phyloP scores from a whole-genome alignment of 2,888 invertebrate species.

The Nomada fucata region DNA sequence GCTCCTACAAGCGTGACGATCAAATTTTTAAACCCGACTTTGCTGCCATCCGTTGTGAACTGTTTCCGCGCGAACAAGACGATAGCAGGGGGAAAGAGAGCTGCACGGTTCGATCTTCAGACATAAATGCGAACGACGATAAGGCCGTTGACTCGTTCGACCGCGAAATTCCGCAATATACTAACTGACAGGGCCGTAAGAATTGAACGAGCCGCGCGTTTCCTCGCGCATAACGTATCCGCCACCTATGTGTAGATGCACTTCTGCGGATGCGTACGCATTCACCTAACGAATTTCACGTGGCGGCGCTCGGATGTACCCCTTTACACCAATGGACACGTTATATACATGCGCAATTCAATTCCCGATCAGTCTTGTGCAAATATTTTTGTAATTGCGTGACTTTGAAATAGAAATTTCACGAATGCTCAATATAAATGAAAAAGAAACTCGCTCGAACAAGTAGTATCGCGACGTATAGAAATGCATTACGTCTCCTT shows the following conservation, averaged over 20 bases:
- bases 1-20: constrained; percentile 11
- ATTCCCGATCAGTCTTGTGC: constrained; percentile 22
- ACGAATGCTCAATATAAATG: neutral
- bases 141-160: constrained; percentile 80
- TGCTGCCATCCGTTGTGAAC: neutral
- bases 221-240: constrained; percentile 22
- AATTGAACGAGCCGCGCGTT: constrained; percentile 41
- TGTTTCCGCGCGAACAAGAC: neutral
- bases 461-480: constrained; percentile 28
- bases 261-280: constrained; percentile 12
- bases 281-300: constrained; percentile 46
- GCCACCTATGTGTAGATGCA: neutral
- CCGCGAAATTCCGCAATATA: constrained; percentile 76
- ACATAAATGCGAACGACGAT: constrained; percentile 65
- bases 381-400: neutral
- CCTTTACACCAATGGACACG: constrained; percentile 12
- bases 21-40: neutral
- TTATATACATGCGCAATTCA: neutral
- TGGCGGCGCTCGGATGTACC: constrained; percentile 6
- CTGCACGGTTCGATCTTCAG: constrained; percentile 32
- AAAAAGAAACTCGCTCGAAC: neutral
- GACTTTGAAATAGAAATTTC: neutral
- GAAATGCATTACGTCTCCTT: constrained; percentile 66
- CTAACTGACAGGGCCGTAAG: constrained; percentile 55
- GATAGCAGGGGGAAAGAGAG: constrained; percentile 12